Conservation (phyloP, 2,888 invertebrate genomes). For the Torymus tubicola region DNA sequence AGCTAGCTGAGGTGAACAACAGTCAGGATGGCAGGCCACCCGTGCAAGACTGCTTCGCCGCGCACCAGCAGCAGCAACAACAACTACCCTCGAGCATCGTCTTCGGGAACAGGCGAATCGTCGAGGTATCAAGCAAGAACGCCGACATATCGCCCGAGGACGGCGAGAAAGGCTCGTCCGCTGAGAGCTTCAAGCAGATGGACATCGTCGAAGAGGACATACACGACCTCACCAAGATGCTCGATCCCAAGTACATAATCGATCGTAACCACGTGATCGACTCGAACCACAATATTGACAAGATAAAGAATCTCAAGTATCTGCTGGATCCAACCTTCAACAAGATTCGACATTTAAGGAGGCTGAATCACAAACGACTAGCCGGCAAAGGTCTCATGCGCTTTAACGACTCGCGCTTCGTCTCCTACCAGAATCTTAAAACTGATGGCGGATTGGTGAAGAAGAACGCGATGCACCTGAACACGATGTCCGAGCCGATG, state of each 20-base stretch:
- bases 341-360: constrained; percentile 70
- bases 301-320: constrained; percentile 71
- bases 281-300: constrained; percentile 73
- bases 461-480: constrained; percentile 61
- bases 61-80: constrained; percentile 62
- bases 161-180: constrained; percentile 57
- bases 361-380: constrained; percentile 67
- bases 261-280: constrained; percentile 71
- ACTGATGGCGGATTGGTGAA: constrained; percentile 57
- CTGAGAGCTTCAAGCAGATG: constrained; percentile 60
- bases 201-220: constrained; percentile 71
- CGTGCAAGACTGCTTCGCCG: constrained; percentile 71
- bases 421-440: constrained; percentile 72
- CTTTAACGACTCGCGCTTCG: constrained; percentile 68
- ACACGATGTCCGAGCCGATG: constrained; percentile 72
- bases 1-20: constrained; percentile 69
- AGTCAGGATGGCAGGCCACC: constrained; percentile 67
- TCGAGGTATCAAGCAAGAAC: constrained; percentile 65
- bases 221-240: constrained; percentile 72
- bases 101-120: constrained; percentile 64
- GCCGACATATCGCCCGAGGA: constrained; percentile 70
- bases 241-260: constrained; percentile 71
- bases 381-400: constrained; percentile 62
- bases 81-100: constrained; percentile 52
- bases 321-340: constrained; percentile 72